A percentile compares a stretch with the other conserved stretches of the same genome.
These are phyloP conservation scores for Plebejus argus DNA, from an alignment of 2,888 invertebrate species.

Conservation along the genomic window DNA sequence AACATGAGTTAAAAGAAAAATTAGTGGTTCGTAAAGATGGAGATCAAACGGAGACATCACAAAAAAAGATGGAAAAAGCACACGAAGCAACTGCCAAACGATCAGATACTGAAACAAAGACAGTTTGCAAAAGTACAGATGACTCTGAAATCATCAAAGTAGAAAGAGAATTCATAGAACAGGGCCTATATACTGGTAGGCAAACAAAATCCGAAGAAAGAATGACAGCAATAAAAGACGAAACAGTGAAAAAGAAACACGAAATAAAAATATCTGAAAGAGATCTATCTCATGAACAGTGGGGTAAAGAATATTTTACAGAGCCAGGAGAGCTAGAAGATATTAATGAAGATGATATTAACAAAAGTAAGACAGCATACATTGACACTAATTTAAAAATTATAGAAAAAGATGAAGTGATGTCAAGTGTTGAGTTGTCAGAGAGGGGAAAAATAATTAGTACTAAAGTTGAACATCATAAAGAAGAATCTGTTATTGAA, in stretches of 20 bases:
- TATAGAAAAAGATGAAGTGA: constrained; percentile 71
- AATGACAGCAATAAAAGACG: constrained; percentile 76
- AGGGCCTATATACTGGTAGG: constrained; percentile 71
- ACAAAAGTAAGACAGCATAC: constrained; percentile 65
- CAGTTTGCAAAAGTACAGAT: constrained; percentile 67
- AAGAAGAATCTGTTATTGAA: constrained; percentile 73
- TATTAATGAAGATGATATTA: constrained; percentile 69
- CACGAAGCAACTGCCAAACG: constrained; percentile 75
- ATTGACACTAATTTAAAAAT: constrained; percentile 71
- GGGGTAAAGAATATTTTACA: constrained; percentile 79
- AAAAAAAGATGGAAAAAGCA: constrained; percentile 76
- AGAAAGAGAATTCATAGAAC: constrained; percentile 70
- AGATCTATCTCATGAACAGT: constrained; percentile 76
- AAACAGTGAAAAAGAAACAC: constrained; percentile 70
- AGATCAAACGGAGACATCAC: constrained; percentile 74
- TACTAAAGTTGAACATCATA: constrained; percentile 71
- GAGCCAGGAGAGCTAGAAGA: constrained; percentile 73
- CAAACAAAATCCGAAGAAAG: constrained; percentile 75
- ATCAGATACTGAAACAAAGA: constrained; percentile 73
- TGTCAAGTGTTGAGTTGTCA: constrained; percentile 67
- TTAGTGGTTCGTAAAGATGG: constrained; percentile 69
- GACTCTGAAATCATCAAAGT: constrained; percentile 68
- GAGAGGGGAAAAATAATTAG: constrained; percentile 75
- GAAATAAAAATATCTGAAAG: constrained; percentile 78
- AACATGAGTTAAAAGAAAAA: constrained; percentile 76